Evolutionary conservation across 2,797 vertebrate species (phyloP).

Genomic region (Adelosebastes latens): DNA sequence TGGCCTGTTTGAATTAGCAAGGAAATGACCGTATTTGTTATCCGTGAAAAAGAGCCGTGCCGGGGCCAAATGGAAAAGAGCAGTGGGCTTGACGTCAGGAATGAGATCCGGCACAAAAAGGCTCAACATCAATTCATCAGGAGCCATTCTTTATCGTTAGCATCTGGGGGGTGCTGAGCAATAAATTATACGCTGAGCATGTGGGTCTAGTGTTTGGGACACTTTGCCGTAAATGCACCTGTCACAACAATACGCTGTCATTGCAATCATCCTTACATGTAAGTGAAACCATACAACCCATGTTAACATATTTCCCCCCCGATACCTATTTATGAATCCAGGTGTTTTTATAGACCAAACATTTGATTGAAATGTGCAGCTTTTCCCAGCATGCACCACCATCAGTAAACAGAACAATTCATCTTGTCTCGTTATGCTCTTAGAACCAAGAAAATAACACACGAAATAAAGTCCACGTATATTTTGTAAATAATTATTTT

Average conservation of each 20-base stretch:
- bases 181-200: slow-evolving; percentile 38
- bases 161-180: slow-evolving; percentile 45
- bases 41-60: slow-evolving; percentile 79
- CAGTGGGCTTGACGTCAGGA: slow-evolving; percentile 84
- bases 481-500: background rate
- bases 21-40: slow-evolving; percentile 80
- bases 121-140: slow-evolving; percentile 88
- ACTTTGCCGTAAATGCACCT: slow-evolving; percentile 8
- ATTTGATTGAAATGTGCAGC: background rate
- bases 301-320: too few relatives aligned
- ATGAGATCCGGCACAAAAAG: slow-evolving; percentile 71
- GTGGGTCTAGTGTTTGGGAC: slow-evolving; percentile 23
- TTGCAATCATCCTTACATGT: background rate
- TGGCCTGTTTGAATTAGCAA: slow-evolving; percentile 66
- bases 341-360: background rate
- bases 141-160: slow-evolving; percentile 82
- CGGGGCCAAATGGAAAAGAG: slow-evolving; percentile 86
- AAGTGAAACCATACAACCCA: background rate
- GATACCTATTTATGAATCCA: too few relatives aligned
- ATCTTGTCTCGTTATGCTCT: too few relatives aligned
- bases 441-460: background rate
- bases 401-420: background rate
- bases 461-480: background rate
- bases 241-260: background rate
- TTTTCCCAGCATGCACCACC: background rate